A percentile compares a stretch with the other conserved stretches of the same genome.
Evolutionary conservation across 2,113 vertebrate genomes (phyloP).

Genomic region (Blennius ocellaris): DNA sequence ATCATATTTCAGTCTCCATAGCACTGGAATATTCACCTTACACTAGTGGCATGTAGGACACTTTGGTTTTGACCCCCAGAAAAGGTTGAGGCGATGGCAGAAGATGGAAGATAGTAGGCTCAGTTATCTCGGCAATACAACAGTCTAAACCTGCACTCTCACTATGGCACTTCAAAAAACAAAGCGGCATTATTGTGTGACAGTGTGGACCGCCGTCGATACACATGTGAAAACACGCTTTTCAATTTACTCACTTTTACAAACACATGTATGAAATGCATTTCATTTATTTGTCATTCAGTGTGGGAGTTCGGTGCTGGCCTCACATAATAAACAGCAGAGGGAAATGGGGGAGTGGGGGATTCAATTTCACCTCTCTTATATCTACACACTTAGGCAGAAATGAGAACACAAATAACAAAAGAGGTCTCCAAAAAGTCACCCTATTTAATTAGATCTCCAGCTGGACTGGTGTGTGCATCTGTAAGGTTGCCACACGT

Average conservation of each 20-base stretch:
- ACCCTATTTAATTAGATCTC: constrained; percentile 43
- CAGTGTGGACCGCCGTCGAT: constrained; percentile 14
- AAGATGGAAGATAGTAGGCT: background rate
- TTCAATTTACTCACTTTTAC: constrained; percentile 32
- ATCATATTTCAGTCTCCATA: too few relatives aligned
- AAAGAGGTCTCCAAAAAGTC: constrained; percentile 27
- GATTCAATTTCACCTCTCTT: constrained; percentile 70
- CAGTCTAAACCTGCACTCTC: background rate
- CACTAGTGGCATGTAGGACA: background rate
- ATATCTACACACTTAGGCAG: constrained; percentile 32
- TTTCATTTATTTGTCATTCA: constrained; percentile 58
- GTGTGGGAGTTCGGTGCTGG: constrained; percentile 12
- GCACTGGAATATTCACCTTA: background rate
- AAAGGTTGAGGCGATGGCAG: constrained; percentile 1
- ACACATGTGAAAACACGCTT: constrained; percentile 14
- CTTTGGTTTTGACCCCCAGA: background rate
- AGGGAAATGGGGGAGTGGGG: constrained; percentile 10
- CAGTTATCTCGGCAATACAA: constrained; percentile 8
- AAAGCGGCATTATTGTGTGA: constrained; percentile 28
- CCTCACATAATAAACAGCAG: constrained; percentile 61
- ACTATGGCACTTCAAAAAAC: constrained; percentile 11
- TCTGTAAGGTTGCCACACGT: constrained; percentile 4
- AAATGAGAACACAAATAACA: constrained; percentile 53
- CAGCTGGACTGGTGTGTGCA: constrained; percentile 22
- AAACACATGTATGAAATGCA: constrained; percentile 42